Evolutionary conservation across 2,888 invertebrate species (phyloP), one percentile per base, ranked within the genome.

Genomic region (Calameuta filiformis): DNA sequence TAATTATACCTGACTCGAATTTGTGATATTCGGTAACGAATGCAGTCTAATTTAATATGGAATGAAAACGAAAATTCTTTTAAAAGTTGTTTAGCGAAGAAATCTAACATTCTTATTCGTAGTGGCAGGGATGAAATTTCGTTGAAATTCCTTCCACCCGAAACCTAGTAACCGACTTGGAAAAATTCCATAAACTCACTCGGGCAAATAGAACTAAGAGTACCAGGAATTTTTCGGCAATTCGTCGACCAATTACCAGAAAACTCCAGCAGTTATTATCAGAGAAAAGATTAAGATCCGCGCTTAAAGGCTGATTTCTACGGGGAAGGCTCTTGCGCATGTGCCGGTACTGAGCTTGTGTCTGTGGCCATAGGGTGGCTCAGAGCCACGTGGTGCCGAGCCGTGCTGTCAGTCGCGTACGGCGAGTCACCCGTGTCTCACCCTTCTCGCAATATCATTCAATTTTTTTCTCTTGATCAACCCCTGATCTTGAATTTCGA

Each of bases 361-460:
- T 73, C 56, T 75, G 69, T 83, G 80, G 82, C 73, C 77, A 83
- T 80, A 83, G 86, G 88, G 87, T 86, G 84, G 86, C 83, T 83
- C 82, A 82, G 82, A 85, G 84, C 90, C 90, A 90, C 90, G 90
- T 90, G 90, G 89, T 84, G 87, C 85, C 86, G 88, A 89, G 88
- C 87, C 85, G 88, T 84, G 87, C 87, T 88, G 88, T 87, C 90
- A 90, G 90, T 90, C 89, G 89, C 87, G 86, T 86, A 81, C 85
- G 83, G 88, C 89, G 86, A 88, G 89, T 83, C 88, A 85, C 79
- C 83, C 89, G 89, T 81, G 86, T 56, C 56, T 56, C 56, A 56
- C 23, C 56, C 56, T 56, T 56, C 23, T 56, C 56, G 56, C 56
- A 56, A 56, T 56, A 56, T 56, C 9, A 23, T 56, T 56, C 56